Conservation (phyloP, 2,888 invertebrate species). For the Spialia ferax region DNA sequence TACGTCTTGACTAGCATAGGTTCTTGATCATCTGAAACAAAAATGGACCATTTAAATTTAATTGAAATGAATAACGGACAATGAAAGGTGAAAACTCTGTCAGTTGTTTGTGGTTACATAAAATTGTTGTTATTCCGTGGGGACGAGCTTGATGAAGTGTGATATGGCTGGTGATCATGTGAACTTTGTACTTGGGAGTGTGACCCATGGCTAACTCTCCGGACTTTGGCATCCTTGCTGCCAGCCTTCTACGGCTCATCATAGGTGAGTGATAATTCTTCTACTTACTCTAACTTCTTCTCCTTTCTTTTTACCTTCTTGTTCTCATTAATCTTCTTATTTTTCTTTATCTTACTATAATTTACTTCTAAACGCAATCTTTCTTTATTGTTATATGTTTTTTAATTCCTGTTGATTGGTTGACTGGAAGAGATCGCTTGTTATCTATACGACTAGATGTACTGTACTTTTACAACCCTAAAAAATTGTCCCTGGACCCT, state of each 20-base stretch:
- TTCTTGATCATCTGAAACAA: too few relatives aligned
- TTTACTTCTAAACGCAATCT: neutral
- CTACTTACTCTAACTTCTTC: too few relatives aligned
- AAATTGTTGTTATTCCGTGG: slow-evolving; percentile 36
- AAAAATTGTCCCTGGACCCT: too few relatives aligned
- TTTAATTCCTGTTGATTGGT: neutral
- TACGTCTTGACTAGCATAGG: too few relatives aligned
- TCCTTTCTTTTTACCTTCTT: too few relatives aligned
- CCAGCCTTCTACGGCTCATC: slow-evolving; percentile 88
- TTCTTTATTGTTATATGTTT: neutral
- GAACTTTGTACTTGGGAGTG: slow-evolving; percentile 64
- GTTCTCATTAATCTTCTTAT: too few relatives aligned
- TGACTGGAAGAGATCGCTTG: neutral
- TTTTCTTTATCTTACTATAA: too few relatives aligned
- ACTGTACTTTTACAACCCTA: too few relatives aligned
- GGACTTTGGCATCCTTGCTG: slow-evolving; percentile 87
- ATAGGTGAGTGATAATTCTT: slow-evolving; percentile 87
- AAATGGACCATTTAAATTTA: too few relatives aligned
- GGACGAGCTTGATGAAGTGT: slow-evolving; percentile 55
- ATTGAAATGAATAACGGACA: neutral
- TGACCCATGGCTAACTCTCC: slow-evolving; percentile 87
- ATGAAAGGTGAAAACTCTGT: slow-evolving; percentile 23
- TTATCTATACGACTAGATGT: neutral
- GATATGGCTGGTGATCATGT: slow-evolving; percentile 68
- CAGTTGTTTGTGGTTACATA: neutral